These are phyloP conservation scores for Cotesia glomerata DNA, from an alignment of 1,140 invertebrate species.

Conservation along the genomic window DNA sequence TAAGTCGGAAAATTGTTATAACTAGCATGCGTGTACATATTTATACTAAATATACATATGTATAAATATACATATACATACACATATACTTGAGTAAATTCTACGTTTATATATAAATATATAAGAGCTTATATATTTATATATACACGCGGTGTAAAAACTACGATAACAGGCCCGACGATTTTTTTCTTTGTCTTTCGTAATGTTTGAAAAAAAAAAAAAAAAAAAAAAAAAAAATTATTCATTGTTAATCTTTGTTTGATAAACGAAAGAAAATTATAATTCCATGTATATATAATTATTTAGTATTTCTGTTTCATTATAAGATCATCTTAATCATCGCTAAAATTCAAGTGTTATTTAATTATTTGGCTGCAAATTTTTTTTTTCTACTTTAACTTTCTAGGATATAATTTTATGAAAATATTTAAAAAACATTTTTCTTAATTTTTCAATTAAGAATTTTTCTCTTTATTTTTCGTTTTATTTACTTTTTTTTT, in stretches of 20 bases:
- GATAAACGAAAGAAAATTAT: no score
- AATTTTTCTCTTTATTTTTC: neutral
- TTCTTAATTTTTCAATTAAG: neutral
- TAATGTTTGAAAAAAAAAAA: neutral
- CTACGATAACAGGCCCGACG: neutral
- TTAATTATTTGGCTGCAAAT: neutral
- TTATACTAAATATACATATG: constrained; percentile 18
- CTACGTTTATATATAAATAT: neutral
- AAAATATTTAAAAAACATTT: no score
- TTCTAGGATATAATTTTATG: neutral
- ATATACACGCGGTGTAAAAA: constrained; percentile 6
- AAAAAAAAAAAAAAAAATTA: neutral
- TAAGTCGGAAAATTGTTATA: constrained; percentile 25
- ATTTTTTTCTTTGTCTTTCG: constrained; percentile 6
- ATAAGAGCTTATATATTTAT: no score
- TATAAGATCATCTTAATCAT: neutral
- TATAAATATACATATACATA: constrained; percentile 27
- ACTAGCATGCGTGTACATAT: constrained; percentile 31
- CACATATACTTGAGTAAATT: constrained; percentile 14
- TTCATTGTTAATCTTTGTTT: neutral
- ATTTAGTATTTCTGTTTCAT: no score
- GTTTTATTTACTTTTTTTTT: neutral
- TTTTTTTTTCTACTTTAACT: no score
- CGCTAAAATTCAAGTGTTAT: neutral
- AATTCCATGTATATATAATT: no score